phyloP scores from a whole-genome alignment of 2,113 vertebrate genomes.

The Trematocara macrostoma region DNA sequence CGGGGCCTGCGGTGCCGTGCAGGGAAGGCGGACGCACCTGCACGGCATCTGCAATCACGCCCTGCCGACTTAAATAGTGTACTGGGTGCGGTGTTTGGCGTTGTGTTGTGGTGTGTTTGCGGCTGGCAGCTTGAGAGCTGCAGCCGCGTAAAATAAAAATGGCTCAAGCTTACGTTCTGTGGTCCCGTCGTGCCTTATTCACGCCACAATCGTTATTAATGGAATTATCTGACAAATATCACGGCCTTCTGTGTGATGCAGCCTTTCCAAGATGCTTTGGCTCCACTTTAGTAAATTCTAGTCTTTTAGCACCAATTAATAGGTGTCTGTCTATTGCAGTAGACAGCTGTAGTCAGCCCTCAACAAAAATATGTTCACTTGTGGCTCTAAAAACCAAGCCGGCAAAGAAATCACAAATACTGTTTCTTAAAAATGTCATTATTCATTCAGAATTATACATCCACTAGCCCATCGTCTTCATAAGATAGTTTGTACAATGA shows the following conservation, averaged over 20 bases:
- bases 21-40: no score
- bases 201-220: background rate
- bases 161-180: no score
- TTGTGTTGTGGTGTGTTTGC: no score
- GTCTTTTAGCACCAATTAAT: background rate
- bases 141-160: no score
- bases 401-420: background rate
- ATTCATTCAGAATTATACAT: background rate
- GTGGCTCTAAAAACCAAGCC: background rate
- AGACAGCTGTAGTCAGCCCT: background rate
- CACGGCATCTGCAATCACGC: no score
- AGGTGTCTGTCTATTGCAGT: background rate
- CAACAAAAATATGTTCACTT: background rate
- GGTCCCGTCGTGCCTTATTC: no score
- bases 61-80: no score
- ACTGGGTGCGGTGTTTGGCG: no score
- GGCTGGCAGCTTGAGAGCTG: no score
- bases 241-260: background rate
- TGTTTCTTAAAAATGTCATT: background rate
- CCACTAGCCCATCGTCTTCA: background rate
- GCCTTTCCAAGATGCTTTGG: background rate
- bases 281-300: background rate
- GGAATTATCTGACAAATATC: background rate
- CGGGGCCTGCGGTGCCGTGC: no score
- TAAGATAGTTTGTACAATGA: background rate